Base-by-base conservation (phyloP, 1,140 invertebrate genomes). In the Babylonia areolata region DNA sequence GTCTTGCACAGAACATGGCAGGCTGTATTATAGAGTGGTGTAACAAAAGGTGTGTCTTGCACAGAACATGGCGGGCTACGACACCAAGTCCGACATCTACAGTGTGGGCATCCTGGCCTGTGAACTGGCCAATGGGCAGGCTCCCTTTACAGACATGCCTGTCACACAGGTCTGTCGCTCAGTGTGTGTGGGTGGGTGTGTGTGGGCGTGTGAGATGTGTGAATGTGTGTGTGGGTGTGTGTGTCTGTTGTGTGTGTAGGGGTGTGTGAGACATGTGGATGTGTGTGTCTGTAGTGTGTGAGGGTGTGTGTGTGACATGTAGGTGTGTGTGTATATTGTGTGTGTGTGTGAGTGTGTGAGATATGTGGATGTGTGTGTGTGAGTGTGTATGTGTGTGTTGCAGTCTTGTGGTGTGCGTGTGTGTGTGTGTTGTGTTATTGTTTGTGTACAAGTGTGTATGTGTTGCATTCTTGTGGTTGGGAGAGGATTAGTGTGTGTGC, bases 51-150 rank as follows among this genome's bases (percentile, higher is more conserved):
- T 51, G 46, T 51, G 9, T 51, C 9, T 75, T 79, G 88, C 90
- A 6, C 94, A 97, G 96, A 98, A 98, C 95, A 94, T 98, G 85
- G 95, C 95, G 89, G 98, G 98, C 15, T 98, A 98, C 92, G 97
- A 97, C 92, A 96, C 97, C 92, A 97, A 97, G 90, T 97, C 97
- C 5, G 98, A 99, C 94, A 96, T 98, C 42, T 98, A 99, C 91
- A 98, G 97, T 89, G 88, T 98, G 79, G 98, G 98, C 54, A 97
- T 98, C 86, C 96, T 97, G 28, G 96, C 97, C 64, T 98, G 97
- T 95, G 98, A 98, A 95, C 93, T 99, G 87, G 97, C 96, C 39
- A 99, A 98, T 95, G 97, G 98, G 0, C 95, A 96, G 77, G 96
- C 97, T 90, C 98, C 98, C 0, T 99, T 97, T 95, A 95, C 96